These are phyloP conservation scores for Sisor rabdophorus DNA, from an alignment of 2,113 vertebrate genomes.

Conservation along the genomic window DNA sequence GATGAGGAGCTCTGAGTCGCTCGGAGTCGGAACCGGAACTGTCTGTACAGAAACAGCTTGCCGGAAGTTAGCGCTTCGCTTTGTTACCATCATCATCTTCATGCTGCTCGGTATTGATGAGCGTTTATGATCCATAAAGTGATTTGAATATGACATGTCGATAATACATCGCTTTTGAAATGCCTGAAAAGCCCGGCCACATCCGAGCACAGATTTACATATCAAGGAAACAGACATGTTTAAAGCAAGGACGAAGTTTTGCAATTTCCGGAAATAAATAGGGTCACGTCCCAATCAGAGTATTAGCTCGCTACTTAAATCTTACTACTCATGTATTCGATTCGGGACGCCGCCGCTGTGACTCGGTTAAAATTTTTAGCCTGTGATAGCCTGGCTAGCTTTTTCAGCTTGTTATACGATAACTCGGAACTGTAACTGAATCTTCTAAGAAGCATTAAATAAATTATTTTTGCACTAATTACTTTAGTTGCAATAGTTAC, in stretches of 20 bases:
- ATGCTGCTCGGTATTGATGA: constrained; percentile 82
- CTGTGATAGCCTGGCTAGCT: not conserved
- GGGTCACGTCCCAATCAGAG: not conserved
- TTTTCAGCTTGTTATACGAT: not conserved
- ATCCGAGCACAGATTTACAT: not conserved
- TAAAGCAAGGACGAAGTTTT: not conserved
- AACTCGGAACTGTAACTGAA: no score
- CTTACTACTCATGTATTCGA: not conserved
- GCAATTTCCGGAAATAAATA: no score
- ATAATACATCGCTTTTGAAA: constrained; percentile 72
- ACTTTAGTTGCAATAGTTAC: not conserved
- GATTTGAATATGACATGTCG: constrained; percentile 86
- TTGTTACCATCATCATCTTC: constrained; percentile 84
- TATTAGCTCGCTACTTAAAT: not conserved
- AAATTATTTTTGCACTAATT: not conserved
- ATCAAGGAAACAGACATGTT: constrained; percentile 4
- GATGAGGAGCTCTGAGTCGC: constrained; percentile 80
- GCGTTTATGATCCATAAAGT: constrained; percentile 90
- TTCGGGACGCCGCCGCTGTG: not conserved
- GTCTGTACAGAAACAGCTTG: constrained; percentile 77
- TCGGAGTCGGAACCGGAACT: constrained; percentile 80
- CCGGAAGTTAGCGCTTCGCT: constrained; percentile 81
- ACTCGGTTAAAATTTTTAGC: not conserved
- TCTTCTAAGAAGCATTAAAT: no score
- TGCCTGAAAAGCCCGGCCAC: constrained; percentile 45